Base-by-base conservation (phyloP, 2,888 invertebrate species). In the Onchidella celtica region DNA sequence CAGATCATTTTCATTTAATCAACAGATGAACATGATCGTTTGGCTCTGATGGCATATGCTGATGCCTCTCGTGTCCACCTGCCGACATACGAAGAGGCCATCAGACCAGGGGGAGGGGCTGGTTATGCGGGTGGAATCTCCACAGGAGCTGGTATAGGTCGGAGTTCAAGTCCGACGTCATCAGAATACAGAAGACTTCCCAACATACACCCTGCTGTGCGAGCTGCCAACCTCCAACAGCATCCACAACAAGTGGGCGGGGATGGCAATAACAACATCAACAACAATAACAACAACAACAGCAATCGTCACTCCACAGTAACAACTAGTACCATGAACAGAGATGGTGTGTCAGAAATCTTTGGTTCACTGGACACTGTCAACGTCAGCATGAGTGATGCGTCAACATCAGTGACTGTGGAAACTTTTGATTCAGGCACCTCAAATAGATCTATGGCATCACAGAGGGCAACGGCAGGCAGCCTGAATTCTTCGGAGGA, bases 281-380 rank as follows among this genome's bases (percentile, higher is more conserved):
- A 75, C 29, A 76, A 76, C 63, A 81, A 81, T 57, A 81, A 81
- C 29, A 69, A 75, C 27, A 87, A 86, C 40, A 84, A 83, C 36
- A 86, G 88, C 24, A 89, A 88, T 79, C 86, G 90, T 84, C 90
- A 92, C 86, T 92, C 92, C 21, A 89, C 91, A 11, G 89, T 89
- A 21, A 92, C 92, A 6, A 90, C 88, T 57, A 91, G 90, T 77
- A 90, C 90, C 34, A 89, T 91, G 73, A 89, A 91, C 77, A 83
- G 91, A 63, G 91, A 91, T 77, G 91, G 90, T 68, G 84, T 91
- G 68, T 88, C 89, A 3, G 90, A 90, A 83, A 89, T 89, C 47
- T 92, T 95, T 93, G 95, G 95, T 36, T 95, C 95, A 24, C 94
- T 95, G 36, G 95, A 95, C 87, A 95, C 95, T 4, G 94, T 95